A percentile compares a stretch with the other conserved stretches of the same genome.
These are phyloP conservation scores for Acrocephalus arundinaceus DNA, from an alignment of 2,113 vertebrate genomes.

Conservation along the genomic window DNA sequence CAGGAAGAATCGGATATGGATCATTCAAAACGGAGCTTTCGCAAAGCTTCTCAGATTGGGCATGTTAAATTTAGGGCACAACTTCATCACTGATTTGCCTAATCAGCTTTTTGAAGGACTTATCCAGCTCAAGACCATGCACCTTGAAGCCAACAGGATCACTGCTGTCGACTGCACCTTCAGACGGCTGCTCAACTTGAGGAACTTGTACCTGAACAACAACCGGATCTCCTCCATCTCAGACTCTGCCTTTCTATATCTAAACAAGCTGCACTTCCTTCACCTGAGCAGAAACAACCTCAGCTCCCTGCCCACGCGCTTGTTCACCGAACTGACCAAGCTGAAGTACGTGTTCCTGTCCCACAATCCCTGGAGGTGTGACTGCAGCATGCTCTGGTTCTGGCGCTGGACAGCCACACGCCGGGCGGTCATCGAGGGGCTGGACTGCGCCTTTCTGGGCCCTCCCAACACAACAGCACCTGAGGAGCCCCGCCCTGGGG, in stretches of 20 bases:
- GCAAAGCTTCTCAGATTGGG: constrained; percentile 53
- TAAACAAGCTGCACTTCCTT: not conserved
- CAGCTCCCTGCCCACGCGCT: constrained; percentile 19
- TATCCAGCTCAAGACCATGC: constrained; percentile 62
- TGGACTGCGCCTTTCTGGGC: not conserved
- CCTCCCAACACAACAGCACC: not conserved
- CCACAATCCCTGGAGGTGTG: constrained; percentile 61
- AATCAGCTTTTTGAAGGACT: constrained; percentile 68
- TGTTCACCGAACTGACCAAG: not conserved
- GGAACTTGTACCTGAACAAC: constrained; percentile 69
- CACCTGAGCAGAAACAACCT: constrained; percentile 69
- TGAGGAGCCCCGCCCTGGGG: fast-evolving
- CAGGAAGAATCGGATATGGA: constrained; percentile 68
- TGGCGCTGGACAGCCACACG: not conserved
- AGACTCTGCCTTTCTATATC: not conserved
- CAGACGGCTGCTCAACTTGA: constrained; percentile 36
- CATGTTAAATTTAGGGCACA: constrained; percentile 70
- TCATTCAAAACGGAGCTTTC: constrained; percentile 61
- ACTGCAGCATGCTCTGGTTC: constrained; percentile 57
- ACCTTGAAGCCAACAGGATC: constrained; percentile 69
- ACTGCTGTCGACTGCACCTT: constrained; percentile 48
- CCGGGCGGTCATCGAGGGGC: not conserved
- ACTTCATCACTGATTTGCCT: constrained; percentile 67
- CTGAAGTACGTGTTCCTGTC: constrained; percentile 43
- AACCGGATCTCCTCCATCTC: constrained; percentile 43